A percentile compares a stretch with the other conserved stretches of the same genome.
These are phyloP conservation scores for Diuraphis noxia DNA, from an alignment of 1,140 invertebrate species.

Conservation along the genomic window DNA sequence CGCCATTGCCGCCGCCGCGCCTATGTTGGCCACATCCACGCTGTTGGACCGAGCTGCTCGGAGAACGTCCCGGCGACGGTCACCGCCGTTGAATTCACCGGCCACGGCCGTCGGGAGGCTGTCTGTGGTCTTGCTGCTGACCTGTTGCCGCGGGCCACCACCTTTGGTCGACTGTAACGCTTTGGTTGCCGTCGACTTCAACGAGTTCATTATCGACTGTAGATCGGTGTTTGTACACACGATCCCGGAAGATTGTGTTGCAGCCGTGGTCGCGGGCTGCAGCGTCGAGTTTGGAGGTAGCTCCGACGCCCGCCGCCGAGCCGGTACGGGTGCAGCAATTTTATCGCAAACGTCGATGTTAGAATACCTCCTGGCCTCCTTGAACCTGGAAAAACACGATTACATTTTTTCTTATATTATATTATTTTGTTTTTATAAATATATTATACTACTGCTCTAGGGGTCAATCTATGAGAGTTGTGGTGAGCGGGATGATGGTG, in stretches of 20 bases:
- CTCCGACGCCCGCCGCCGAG: constrained; percentile 57
- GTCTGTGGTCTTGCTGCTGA: constrained; percentile 57
- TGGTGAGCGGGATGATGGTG: no score
- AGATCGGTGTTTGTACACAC: constrained; percentile 80
- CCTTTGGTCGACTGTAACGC: constrained; percentile 56
- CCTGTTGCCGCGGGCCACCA: constrained; percentile 57
- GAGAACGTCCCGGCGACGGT: constrained; percentile 64
- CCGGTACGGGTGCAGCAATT: constrained; percentile 61
- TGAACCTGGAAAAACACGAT: not conserved
- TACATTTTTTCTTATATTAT: not conserved
- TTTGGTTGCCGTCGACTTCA: constrained; percentile 67
- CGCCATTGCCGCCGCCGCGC: constrained; percentile 61
- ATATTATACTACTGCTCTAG: not conserved
- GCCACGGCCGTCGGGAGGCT: constrained; percentile 58
- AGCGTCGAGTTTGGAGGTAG: constrained; percentile 45
- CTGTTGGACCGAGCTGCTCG: constrained; percentile 75
- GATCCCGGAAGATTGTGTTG: constrained; percentile 62
- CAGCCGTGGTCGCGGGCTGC: not conserved
- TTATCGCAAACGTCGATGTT: constrained; percentile 55
- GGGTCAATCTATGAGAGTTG: no score
- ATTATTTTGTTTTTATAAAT: not conserved
- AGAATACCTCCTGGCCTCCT: constrained; percentile 56
- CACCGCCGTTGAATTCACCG: constrained; percentile 58
- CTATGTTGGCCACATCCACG: constrained; percentile 76
- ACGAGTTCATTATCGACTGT: constrained; percentile 74